Conservation (phyloP, 2,113 vertebrate species). For the Galeopterus variegatus region DNA sequence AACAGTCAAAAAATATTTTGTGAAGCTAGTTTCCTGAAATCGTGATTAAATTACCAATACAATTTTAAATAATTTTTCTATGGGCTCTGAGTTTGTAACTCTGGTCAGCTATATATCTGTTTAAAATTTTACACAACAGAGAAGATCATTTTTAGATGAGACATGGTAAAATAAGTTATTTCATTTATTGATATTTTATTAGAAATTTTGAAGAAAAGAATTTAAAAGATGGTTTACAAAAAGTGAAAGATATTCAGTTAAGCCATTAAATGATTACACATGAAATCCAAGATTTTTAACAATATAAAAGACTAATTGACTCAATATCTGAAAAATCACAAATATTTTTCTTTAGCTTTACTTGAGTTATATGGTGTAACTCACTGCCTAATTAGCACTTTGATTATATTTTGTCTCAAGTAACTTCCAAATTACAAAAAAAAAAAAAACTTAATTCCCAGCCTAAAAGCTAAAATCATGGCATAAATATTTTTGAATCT, state of each 20-base stretch:
- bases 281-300: background rate
- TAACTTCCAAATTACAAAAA: background rate
- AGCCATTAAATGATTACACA: background rate
- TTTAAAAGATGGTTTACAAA: background rate
- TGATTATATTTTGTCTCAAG: constrained; percentile 44
- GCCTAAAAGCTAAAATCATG: background rate
- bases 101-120: background rate
- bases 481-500: background rate
- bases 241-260: background rate
- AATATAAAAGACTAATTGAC: background rate
- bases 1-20: background rate
- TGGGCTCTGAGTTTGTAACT: background rate
- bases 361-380: background rate
- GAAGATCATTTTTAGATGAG: background rate
- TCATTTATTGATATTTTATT: constrained; percentile 1
- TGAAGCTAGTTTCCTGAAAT: background rate
- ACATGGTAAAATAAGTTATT: background rate
- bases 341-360: constrained; percentile 7
- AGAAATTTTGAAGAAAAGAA: background rate
- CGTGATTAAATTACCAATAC: background rate
- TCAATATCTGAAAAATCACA: background rate
- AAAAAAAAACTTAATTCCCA: background rate
- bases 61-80: constrained; percentile 51
- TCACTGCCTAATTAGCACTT: background rate
- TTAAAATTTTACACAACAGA: background rate